phyloP scores from a whole-genome alignment of 2,888 invertebrate genomes.

The Odontocerum albicorne region DNA sequence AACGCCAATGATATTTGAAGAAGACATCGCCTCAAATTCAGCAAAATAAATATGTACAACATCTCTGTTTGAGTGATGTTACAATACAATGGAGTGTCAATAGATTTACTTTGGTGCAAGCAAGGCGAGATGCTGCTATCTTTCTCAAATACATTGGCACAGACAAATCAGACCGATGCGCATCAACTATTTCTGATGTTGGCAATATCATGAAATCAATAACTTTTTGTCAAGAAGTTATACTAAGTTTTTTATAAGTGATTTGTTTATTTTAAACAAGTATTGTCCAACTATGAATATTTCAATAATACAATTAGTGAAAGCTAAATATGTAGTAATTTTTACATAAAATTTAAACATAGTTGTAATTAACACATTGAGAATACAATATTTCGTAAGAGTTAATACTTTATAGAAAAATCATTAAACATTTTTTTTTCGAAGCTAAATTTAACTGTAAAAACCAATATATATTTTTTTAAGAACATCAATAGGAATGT shows the following conservation, averaged over 20 bases:
- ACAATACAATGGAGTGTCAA: background rate
- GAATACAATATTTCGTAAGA: too few relatives aligned
- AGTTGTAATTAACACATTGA: too few relatives aligned
- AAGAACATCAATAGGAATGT: background rate
- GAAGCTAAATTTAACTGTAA: background rate
- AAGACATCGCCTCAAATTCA: conserved; percentile 28
- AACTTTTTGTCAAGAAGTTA: too few relatives aligned
- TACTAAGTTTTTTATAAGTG: too few relatives aligned
- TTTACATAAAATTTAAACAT: too few relatives aligned
- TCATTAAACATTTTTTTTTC: background rate
- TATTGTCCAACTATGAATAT: too few relatives aligned
- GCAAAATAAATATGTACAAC: conserved; percentile 19
- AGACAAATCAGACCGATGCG: background rate
- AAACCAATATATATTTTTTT: background rate
- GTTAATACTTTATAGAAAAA: background rate
- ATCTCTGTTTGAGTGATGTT: background rate
- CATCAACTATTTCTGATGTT: too few relatives aligned
- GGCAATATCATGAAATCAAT: too few relatives aligned
- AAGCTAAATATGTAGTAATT: too few relatives aligned
- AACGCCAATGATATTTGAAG: conserved; percentile 4
- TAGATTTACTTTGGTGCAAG: conserved; percentile 26
- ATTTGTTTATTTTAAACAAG: too few relatives aligned
- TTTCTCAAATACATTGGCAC: conserved; percentile 1
- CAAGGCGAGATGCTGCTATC: conserved; percentile 33
- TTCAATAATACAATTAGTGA: background rate